A percentile compares a stretch with the other conserved stretches of the same genome.
Evolutionary conservation across 2,113 vertebrate species (phyloP).

Genomic region (Oceanites oceanicus): DNA sequence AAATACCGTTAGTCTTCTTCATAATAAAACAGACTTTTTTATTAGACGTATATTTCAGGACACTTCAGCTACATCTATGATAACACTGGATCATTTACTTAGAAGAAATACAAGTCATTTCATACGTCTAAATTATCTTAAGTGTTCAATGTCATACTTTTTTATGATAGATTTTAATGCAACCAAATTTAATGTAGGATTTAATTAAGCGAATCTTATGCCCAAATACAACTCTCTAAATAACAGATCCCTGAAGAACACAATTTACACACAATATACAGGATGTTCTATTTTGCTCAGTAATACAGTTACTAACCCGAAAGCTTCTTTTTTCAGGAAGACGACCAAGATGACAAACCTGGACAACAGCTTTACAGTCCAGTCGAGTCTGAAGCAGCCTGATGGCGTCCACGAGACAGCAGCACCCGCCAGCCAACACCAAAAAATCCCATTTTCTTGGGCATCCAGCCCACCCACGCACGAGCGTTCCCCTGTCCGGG

Average conservation of each 20-base stretch:
- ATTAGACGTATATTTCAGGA: neutral
- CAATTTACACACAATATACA: neutral
- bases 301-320: neutral
- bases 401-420: conserved; percentile 30
- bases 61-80: neutral
- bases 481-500: rapidly evolving
- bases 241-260: neutral
- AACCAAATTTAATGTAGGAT: neutral
- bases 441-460: neutral
- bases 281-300: neutral
- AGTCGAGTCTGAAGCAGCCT: neutral
- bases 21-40: neutral
- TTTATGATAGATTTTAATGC: neutral
- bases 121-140: neutral
- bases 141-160: neutral
- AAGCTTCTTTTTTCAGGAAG: neutral
- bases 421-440: neutral
- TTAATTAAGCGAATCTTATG: neutral
- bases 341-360: neutral
- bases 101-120: neutral
- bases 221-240: neutral
- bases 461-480: neutral
- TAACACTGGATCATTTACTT: neutral
- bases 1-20: neutral
- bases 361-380: neutral